Evolutionary conservation across 1,140 invertebrate species (phyloP).

Genomic region (Cydia splendana): DNA sequence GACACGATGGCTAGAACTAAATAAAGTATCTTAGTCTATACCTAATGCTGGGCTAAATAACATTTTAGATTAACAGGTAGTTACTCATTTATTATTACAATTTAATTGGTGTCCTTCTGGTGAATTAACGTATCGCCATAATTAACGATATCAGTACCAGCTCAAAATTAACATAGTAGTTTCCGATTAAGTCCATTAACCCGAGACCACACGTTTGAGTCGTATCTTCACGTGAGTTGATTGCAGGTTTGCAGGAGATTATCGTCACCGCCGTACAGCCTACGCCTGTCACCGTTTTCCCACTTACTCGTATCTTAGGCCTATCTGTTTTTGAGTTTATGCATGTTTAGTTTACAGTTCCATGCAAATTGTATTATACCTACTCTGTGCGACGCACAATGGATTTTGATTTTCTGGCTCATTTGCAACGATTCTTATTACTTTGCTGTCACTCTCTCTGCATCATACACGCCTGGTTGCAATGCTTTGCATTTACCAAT

Average conservation of each 20-base stretch:
- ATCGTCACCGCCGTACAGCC: constrained; percentile 52
- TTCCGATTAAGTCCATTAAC: constrained; percentile 73
- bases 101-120: constrained; percentile 67
- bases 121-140: constrained; percentile 72
- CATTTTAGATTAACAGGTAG: constrained; percentile 58
- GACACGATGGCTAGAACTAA: constrained; percentile 44
- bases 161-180: constrained; percentile 74
- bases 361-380: constrained; percentile 16
- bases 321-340: constrained; percentile 36
- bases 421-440: constrained; percentile 53
- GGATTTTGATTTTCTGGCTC: constrained; percentile 50
- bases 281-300: constrained; percentile 29
- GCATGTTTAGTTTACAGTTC: constrained; percentile 46
- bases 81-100: constrained; percentile 36
- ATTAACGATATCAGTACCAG: constrained; percentile 66
- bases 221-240: constrained; percentile 59
- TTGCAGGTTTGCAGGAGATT: constrained; percentile 66
- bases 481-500: constrained; percentile 76
- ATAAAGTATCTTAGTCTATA: constrained; percentile 40
- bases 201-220: constrained; percentile 73
- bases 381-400: constrained; percentile 26
- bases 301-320: constrained; percentile 24
- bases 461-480: constrained; percentile 74
- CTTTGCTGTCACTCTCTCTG: constrained; percentile 62
- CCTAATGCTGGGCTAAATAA: constrained; percentile 62